phyloP scores from a whole-genome alignment of 2,888 invertebrate genomes.

The Campoplex nolae region DNA sequence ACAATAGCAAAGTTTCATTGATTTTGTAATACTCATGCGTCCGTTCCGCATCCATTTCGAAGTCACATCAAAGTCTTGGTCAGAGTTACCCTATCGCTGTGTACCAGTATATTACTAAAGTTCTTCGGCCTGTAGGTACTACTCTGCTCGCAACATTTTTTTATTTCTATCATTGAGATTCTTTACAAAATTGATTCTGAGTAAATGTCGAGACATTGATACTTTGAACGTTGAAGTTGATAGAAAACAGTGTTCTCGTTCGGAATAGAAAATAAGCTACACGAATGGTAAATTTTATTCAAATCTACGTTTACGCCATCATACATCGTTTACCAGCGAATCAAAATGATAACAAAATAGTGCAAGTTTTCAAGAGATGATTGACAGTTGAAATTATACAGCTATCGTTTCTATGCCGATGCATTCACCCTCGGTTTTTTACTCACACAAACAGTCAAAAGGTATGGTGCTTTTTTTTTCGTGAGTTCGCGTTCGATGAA shows the following conservation, averaged over 20 bases:
- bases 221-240: background rate
- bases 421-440: background rate
- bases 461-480: background rate
- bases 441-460: background rate
- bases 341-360: background rate
- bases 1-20: slow-evolving; percentile 41
- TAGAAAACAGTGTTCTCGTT: background rate
- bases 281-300: background rate
- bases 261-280: background rate
- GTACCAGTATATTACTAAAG: background rate
- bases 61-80: slow-evolving; percentile 16
- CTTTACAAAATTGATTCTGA: background rate
- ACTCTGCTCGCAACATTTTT: background rate
- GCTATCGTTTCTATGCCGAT: background rate
- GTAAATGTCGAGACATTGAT: background rate
- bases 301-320: background rate
- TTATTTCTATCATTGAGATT: background rate
- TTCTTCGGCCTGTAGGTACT: background rate
- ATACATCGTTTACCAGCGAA: background rate
- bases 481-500: background rate
- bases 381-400: background rate
- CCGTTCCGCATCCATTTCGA: slow-evolving; percentile 29
- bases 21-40: slow-evolving; percentile 49
- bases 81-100: background rate
- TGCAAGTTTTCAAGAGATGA: background rate